phyloP scores from a whole-genome alignment of 2,113 vertebrate genomes.

The Chaetorhynchus papuensis region DNA sequence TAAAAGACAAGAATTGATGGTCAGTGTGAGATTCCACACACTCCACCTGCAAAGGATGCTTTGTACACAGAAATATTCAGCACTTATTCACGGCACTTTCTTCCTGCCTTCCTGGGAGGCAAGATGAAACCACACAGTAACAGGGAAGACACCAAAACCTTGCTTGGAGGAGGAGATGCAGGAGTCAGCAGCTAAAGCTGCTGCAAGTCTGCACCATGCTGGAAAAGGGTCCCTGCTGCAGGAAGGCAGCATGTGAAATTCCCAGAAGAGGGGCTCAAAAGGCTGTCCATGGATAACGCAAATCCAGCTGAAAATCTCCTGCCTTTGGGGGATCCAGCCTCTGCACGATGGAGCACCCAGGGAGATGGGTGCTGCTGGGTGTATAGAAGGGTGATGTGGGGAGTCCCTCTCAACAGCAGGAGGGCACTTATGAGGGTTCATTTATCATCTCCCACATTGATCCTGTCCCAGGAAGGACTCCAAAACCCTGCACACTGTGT shows the following conservation, averaged over 20 bases:
- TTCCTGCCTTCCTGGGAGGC: background rate
- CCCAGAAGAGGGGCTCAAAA: background rate
- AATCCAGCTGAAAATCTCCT: background rate
- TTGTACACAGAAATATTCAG: background rate
- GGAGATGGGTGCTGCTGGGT: background rate
- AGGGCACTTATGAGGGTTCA: background rate
- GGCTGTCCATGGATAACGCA: background rate
- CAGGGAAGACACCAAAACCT: background rate
- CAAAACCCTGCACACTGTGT: background rate
- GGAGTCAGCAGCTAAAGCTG: background rate
- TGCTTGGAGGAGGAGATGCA: rapidly evolving
- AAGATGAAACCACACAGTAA: background rate
- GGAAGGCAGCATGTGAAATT: background rate
- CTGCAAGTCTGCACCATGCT: rapidly evolving
- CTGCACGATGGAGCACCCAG: rapidly evolving
- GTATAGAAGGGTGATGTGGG: rapidly evolving
- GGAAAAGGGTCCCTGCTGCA: background rate
- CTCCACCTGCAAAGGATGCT: background rate
- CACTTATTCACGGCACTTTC: background rate
- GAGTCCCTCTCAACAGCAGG: background rate
- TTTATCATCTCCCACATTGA: background rate
- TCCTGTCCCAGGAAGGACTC: background rate
- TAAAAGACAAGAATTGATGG: constrained; percentile 48
- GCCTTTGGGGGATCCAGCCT: background rate
- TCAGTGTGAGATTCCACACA: background rate